Percentiles rank a stretch among this genome's conserved stretches.
These are phyloP conservation scores for Heterotilapia buettikoferi DNA, from an alignment of 2,113 vertebrate species.

Conservation along the genomic window DNA sequence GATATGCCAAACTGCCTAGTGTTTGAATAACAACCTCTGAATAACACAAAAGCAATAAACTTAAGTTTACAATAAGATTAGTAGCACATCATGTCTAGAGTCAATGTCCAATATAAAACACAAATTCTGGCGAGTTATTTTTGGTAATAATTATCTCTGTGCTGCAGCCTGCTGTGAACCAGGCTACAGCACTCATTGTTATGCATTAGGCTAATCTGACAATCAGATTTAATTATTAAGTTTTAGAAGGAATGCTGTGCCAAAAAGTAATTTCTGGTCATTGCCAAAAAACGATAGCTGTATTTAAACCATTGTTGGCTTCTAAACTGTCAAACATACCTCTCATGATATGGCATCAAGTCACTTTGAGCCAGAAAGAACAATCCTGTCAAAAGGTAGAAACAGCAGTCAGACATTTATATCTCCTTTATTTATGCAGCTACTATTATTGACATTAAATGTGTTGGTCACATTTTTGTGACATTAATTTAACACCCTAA, in stretches of 20 bases:
- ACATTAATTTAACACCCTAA: not conserved
- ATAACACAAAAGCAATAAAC: not conserved
- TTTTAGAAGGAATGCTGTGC: not conserved
- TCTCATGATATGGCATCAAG: accelerated
- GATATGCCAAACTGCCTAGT: not conserved
- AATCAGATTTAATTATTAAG: not conserved
- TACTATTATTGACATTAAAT: not conserved
- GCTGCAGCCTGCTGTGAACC: accelerated
- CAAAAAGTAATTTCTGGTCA: not conserved
- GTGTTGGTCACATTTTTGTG: not conserved
- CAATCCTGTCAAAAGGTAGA: not conserved
- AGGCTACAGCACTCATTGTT: not conserved
- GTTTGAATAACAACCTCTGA: not conserved
- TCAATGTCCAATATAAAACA: accelerated
- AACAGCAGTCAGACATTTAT: accelerated
- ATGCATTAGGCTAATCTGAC: accelerated
- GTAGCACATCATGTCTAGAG: not conserved
- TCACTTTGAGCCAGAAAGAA: not conserved
- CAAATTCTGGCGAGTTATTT: not conserved
- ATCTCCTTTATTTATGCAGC: accelerated
- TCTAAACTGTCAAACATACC: not conserved
- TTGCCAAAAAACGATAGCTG: not conserved
- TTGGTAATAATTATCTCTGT: not conserved
- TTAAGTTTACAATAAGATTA: not conserved
- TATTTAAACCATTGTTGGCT: not conserved